Evolutionary conservation across 1,140 invertebrate genomes (phyloP), one percentile per base, ranked within the genome.

Genomic region (Nasonia vitripennis): DNA sequence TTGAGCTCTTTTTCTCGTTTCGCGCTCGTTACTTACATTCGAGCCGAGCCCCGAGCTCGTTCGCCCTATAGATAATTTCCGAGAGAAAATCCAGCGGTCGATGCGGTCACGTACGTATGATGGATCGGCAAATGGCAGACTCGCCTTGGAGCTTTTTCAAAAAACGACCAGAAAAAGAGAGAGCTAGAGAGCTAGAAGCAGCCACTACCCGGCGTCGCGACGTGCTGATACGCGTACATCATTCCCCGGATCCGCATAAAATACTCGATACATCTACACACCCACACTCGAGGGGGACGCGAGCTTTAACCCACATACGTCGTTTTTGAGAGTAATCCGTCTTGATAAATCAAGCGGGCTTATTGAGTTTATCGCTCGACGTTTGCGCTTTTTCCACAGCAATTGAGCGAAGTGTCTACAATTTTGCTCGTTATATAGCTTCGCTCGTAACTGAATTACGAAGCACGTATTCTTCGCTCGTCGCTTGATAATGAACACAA

Each of bases 101-200:
- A 81, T 81, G 79, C 5, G 67, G 79, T 81, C 79, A 81, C 79
- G 79, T 81, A 81, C 62, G 37, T 81, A 81, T 81, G 79, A 81
- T 81, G 79, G 79, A 81, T 81, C 14, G 79, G 79, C 37, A n/a
- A 70, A 81, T 45, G 37, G 34, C 67, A 71, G 79, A 81, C 55
- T 45, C 41, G 55, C 23, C 79, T 68, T 67, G 67, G 31, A 34
- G 67, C 11, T 68, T 71, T 81, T 14, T 45, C 67, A 45, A 71
- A 45, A 70, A 81, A 67, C 34, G 48, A 67, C 27, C 27, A 1
- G 27, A 27, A 27, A 27, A 1, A 27, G 27, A 27, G 27, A 27
- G 27, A 27, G 27, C 1, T 1, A 27, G 27, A 27, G 34, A 37
- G 34, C 34, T 37, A 31, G 45, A 20, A 79, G 78, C 12, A 17